phyloP scores from a whole-genome alignment of 2,797 vertebrate species.

The Fundulus diaphanus region DNA sequence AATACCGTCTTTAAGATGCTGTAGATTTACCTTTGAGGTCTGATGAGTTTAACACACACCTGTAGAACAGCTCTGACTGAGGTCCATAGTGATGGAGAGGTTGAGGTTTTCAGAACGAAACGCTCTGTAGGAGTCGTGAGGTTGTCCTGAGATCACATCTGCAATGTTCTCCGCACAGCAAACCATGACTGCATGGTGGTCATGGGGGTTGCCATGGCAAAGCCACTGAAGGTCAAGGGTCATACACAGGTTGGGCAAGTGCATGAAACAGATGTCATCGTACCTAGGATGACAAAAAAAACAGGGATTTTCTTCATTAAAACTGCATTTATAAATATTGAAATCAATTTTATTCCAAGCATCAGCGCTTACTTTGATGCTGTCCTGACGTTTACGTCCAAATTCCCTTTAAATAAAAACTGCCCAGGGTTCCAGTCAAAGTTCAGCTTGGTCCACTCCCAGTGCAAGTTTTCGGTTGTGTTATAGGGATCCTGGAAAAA shows the following conservation, averaged over 20 bases:
- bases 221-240: slow-evolving; percentile 96
- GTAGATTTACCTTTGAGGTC: background rate
- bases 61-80: slow-evolving; percentile 83
- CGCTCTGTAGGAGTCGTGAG: slow-evolving; percentile 96
- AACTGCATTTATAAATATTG: background rate
- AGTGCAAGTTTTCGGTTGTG: slow-evolving; percentile 98
- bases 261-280: slow-evolving; percentile 97
- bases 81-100: slow-evolving; percentile 95
- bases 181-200: slow-evolving; percentile 92
- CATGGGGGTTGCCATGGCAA: slow-evolving; percentile 95
- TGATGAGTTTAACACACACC: slow-evolving; percentile 71
- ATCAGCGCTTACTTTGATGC: slow-evolving; percentile 92
- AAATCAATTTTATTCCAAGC: background rate
- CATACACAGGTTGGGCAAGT: slow-evolving; percentile 95
- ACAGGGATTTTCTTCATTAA: slow-evolving; percentile 4
- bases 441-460: slow-evolving; percentile 95
- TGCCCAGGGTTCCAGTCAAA: slow-evolving; percentile 95
- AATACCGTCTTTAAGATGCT: background rate
- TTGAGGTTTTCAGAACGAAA: slow-evolving; percentile 98
- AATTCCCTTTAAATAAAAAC: slow-evolving; percentile 93
- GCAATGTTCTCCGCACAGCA: slow-evolving; percentile 90
- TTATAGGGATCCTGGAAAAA: slow-evolving; percentile 94
- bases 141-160: slow-evolving; percentile 90
- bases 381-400: slow-evolving; percentile 96
- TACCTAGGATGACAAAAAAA: slow-evolving; percentile 84